A percentile compares a stretch with the other conserved stretches of the same genome.
Evolutionary conservation across 1,140 invertebrate genomes (phyloP).

Genomic region (Drosophila dunni): DNA sequence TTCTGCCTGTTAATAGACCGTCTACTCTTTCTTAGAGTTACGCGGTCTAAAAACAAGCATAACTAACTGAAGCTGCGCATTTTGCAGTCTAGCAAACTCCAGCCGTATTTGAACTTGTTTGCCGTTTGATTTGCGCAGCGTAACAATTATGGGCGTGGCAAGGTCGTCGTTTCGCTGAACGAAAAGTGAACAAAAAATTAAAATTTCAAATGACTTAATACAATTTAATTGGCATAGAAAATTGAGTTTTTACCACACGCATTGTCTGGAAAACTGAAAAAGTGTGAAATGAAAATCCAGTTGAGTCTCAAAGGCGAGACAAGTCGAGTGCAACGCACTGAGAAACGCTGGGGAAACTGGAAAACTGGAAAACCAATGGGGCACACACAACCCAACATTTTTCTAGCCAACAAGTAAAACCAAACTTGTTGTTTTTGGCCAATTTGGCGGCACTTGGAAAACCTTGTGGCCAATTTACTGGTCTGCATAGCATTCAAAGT

Average conservation of each 20-base stretch:
- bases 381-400: conserved; percentile 1
- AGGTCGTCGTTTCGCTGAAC: conserved; percentile 62
- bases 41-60: too few species aligned
- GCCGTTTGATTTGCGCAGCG: conserved; percentile 19
- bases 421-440: neutral
- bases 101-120: neutral
- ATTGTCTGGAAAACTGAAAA: conserved; percentile 1
- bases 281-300: conserved; percentile 23
- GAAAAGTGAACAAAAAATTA: conserved; percentile 34
- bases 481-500: conserved; percentile 33
- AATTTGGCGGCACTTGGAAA: neutral
- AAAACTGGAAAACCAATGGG: conserved; percentile 2
- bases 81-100: neutral
- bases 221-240: conserved; percentile 55
- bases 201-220: conserved; percentile 74
- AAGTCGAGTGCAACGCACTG: conserved; percentile 58
- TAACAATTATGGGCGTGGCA: conserved; percentile 71
- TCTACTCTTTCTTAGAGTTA: too few species aligned
- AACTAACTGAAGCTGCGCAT: too few species aligned
- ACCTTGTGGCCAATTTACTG: neutral
- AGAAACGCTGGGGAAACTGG: conserved; percentile 8
- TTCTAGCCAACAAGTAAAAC: conserved; percentile 1
- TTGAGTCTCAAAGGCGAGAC: neutral
- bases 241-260: conserved; percentile 27
- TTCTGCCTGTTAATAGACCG: too few species aligned